Evolutionary conservation across 1,140 invertebrate species (phyloP).

Genomic region (Cheumatopsyche charites): DNA sequence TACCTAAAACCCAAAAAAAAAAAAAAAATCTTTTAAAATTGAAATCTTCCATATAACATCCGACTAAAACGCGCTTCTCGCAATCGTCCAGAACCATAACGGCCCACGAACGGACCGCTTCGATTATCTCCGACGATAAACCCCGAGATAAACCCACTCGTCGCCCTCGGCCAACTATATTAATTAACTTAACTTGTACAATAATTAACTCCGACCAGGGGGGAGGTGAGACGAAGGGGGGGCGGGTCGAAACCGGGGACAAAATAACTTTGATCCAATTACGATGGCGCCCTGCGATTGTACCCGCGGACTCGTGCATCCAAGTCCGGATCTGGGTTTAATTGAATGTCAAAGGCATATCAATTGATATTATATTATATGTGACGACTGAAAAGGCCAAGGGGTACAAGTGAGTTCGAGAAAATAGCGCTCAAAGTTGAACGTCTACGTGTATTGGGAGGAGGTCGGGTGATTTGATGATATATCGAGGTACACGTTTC

Average conservation of each 20-base stretch:
- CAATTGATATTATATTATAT: conserved; percentile 15
- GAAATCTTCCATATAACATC: too few relatives aligned
- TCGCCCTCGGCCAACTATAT: conserved; percentile 28
- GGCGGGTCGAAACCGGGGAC: conserved; percentile 15
- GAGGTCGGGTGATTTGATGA: too few relatives aligned
- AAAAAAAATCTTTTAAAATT: too few relatives aligned
- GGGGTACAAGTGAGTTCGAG: too few relatives aligned
- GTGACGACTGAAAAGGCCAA: too few relatives aligned
- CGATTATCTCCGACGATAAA: conserved; percentile 4
- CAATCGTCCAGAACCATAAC: too few relatives aligned
- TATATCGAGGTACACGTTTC: too few relatives aligned
- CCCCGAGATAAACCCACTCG: conserved; percentile 8
- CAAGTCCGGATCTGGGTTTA: conserved; percentile 28
- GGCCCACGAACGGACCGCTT: not conserved
- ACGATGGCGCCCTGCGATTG: conserved; percentile 31
- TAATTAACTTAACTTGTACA: conserved; percentile 40
- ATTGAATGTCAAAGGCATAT: conserved; percentile 40
- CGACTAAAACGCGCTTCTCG: too few relatives aligned
- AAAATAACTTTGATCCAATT: conserved; percentile 41
- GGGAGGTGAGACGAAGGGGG: not conserved
- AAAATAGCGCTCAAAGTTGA: too few relatives aligned
- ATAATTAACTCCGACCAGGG: conserved; percentile 34
- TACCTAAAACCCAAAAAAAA: too few relatives aligned
- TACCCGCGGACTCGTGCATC: conserved; percentile 13
- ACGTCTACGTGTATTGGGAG: too few relatives aligned